A percentile compares a stretch with the other conserved stretches of the same genome.
These are phyloP conservation scores for Pseudopipra pipra DNA, from an alignment of 2,113 vertebrate genomes.

Conservation along the genomic window DNA sequence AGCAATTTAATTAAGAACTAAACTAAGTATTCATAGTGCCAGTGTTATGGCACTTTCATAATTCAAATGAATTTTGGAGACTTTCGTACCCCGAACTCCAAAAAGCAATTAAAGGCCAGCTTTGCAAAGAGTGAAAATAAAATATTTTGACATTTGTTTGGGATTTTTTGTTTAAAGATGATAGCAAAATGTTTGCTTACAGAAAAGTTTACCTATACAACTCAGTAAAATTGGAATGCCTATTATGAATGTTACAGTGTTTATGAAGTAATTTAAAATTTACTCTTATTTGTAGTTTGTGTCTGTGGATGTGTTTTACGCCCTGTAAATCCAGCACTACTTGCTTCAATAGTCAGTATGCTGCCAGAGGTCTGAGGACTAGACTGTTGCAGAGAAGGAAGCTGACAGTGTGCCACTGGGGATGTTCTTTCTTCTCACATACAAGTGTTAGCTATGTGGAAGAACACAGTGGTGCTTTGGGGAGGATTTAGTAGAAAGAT, in stretches of 20 bases:
- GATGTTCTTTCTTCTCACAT: slow-evolving; percentile 1
- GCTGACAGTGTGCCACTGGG: slow-evolving; percentile 2
- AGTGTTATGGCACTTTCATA: background rate
- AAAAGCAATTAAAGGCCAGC: background rate
- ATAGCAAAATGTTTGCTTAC: background rate
- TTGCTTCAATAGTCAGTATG: background rate
- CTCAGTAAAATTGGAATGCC: background rate
- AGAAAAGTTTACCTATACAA: background rate
- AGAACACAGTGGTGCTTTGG: background rate
- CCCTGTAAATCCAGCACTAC: background rate
- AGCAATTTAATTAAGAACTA: background rate
- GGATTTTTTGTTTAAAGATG: background rate
- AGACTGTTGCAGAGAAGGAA: background rate
- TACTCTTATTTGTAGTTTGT: background rate
- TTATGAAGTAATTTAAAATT: background rate
- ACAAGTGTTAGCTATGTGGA: background rate
- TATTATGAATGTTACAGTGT: background rate
- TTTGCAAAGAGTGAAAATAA: background rate
- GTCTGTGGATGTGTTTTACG: background rate
- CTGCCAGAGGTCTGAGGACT: background rate
- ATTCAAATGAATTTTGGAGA: background rate
- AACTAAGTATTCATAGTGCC: background rate
- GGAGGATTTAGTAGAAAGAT: background rate
- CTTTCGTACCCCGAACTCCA: background rate
- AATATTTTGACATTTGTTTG: background rate